These are phyloP conservation scores for Salvelinus alpinus DNA, from an alignment of 2,113 vertebrate genomes.

Conservation along the genomic window DNA sequence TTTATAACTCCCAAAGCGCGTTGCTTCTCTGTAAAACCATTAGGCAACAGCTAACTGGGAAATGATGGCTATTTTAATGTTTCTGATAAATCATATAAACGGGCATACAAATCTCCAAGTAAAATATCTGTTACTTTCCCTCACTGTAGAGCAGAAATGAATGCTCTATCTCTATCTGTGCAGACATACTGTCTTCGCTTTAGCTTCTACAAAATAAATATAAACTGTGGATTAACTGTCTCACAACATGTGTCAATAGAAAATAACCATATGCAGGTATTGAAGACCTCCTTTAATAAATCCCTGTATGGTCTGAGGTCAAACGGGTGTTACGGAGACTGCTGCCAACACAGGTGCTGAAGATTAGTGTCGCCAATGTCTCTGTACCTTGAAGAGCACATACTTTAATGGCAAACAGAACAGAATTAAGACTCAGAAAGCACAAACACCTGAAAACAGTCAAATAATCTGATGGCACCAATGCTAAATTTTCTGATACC, in stretches of 20 bases:
- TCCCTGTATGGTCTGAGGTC: slow-evolving; percentile 3
- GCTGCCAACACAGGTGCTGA: slow-evolving; percentile 47
- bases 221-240: not conserved
- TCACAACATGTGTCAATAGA: not conserved
- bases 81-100: not conserved
- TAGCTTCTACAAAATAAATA: not conserved
- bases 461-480: not conserved
- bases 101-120: not conserved
- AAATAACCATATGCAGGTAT: not conserved
- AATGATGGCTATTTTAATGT: not conserved
- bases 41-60: no score
- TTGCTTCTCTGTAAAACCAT: no score
- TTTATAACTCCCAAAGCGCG: no score
- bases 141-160: not conserved
- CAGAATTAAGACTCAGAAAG: not conserved
- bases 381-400: slow-evolving; percentile 50
- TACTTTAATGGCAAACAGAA: slow-evolving; percentile 2
- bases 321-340: not conserved
- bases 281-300: not conserved
- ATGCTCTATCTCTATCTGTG: not conserved
- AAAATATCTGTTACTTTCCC: not conserved
- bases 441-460: slow-evolving; percentile 2
- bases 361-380: slow-evolving; percentile 63
- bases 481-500: not conserved
- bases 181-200: no score